Percentiles rank a stretch among this genome's conserved stretches.
phyloP scores from a whole-genome alignment of 2,888 invertebrate genomes.

The Girardia tigrina region DNA sequence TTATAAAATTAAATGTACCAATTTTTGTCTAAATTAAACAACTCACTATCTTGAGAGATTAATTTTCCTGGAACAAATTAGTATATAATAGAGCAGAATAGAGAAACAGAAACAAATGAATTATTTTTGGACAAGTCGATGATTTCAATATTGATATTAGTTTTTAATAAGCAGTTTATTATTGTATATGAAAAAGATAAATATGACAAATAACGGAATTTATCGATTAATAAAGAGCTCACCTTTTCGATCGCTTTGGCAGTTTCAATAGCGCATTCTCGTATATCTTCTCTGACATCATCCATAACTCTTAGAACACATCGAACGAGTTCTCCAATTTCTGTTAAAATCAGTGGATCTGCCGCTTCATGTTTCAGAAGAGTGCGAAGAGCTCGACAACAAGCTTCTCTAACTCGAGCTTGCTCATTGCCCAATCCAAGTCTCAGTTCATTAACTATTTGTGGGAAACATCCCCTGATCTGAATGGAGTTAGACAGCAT shows the following conservation, averaged over 20 bases:
- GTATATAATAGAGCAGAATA: no score
- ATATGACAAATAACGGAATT: no score
- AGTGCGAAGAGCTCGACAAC: not conserved
- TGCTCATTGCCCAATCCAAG: not conserved
- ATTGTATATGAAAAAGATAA: no score
- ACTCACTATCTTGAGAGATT: no score
- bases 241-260: not conserved
- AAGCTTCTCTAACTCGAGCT: not conserved
- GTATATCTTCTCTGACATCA: not conserved
- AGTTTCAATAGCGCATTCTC: not conserved
- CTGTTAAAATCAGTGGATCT: not conserved
- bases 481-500: not conserved
- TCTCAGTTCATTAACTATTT: not conserved
- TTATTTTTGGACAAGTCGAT: no score
- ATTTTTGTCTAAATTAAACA: no score
- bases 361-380: conserved; percentile 1
- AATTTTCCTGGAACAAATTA: no score
- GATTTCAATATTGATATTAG: no score
- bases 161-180: no score
- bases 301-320: conserved; percentile 6
- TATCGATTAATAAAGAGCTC: no score
- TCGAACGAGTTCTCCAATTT: not conserved
- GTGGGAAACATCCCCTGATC: not conserved
- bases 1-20: no score
- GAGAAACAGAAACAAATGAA: no score